Percentiles rank a stretch among this genome's conserved stretches.
Evolutionary conservation across 1,140 invertebrate species (phyloP).

Genomic region (Drosophila pseudoananassae): DNA sequence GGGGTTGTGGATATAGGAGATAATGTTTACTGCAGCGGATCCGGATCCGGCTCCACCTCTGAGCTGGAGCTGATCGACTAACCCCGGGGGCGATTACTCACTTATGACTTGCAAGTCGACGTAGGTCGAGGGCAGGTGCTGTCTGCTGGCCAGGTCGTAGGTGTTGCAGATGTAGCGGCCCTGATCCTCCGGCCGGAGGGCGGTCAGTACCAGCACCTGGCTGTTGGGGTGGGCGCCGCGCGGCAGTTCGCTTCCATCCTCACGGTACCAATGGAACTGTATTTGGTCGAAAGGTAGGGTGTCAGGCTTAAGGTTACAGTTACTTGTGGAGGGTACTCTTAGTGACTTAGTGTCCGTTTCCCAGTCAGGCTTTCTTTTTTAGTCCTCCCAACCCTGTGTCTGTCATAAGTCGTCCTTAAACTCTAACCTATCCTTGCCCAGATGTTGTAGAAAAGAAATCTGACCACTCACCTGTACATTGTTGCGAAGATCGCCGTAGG

Average conservation of each 20-base stretch:
- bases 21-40: constrained; percentile 10
- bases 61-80: constrained; percentile 1
- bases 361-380: too few species aligned
- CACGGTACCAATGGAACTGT: constrained; percentile 82
- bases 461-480: constrained; percentile 56
- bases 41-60: constrained; percentile 15
- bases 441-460: neutral
- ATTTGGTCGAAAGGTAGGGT: neutral
- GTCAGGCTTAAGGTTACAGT: neutral
- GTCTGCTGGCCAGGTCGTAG: constrained; percentile 80
- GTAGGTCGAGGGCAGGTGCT: constrained; percentile 86
- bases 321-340: too few species aligned
- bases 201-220: constrained; percentile 77
- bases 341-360: too few species aligned
- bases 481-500: constrained; percentile 38
- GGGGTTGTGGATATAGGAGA: neutral
- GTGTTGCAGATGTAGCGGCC: constrained; percentile 90
- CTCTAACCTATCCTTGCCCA: too few species aligned
- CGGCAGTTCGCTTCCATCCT: constrained; percentile 84
- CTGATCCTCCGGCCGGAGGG: constrained; percentile 87
- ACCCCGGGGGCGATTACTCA: constrained; percentile 85
- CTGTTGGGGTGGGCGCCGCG: constrained; percentile 36
- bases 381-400: too few species aligned
- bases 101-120: constrained; percentile 88
- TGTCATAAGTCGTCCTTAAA: too few species aligned